Conservation (phyloP, 2,113 vertebrate species). For the Crotalus helleri region DNA sequence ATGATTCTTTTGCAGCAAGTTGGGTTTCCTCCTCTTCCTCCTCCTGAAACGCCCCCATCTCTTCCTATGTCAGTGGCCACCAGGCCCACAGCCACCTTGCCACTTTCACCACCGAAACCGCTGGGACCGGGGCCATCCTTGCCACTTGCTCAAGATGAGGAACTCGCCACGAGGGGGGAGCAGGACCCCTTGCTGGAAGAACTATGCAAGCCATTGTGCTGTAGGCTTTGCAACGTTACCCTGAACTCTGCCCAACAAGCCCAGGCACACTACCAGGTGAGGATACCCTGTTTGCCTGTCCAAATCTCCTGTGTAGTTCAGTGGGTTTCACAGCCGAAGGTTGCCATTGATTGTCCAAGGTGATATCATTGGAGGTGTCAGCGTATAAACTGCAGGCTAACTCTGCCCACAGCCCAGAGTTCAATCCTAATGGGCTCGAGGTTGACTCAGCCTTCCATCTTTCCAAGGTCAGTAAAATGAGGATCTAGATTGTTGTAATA, state of each 20-base stretch:
- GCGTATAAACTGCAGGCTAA: too few relatives aligned
- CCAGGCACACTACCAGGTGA: conserved; percentile 98
- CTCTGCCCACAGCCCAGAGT: too few relatives aligned
- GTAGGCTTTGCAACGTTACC: conserved; percentile 97
- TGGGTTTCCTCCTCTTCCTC: conserved; percentile 69
- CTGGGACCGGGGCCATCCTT: conserved; percentile 71
- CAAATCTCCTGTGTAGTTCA: neutral
- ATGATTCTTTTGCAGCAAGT: conserved; percentile 84
- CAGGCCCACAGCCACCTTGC: conserved; percentile 70
- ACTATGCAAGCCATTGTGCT: conserved; percentile 96
- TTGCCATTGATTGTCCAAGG: neutral
- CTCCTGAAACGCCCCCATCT: conserved; percentile 65
- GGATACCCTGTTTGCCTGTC: conserved; percentile 1
- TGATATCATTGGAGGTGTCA: neutral
- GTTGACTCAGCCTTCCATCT: too few relatives aligned
- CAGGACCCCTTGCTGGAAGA: conserved; percentile 89
- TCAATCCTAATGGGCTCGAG: too few relatives aligned
- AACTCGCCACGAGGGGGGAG: conserved; percentile 73
- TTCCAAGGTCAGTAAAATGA: too few relatives aligned
- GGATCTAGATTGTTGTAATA: too few relatives aligned
- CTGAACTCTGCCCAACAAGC: conserved; percentile 97
- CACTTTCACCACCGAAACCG: conserved; percentile 68
- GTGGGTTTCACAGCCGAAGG: neutral
- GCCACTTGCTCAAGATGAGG: conserved; percentile 81
- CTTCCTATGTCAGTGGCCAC: conserved; percentile 78